Evolutionary conservation across 2,888 invertebrate genomes (phyloP), one percentile per base, ranked within the genome.

Genomic region (Nomada ferruginata): DNA sequence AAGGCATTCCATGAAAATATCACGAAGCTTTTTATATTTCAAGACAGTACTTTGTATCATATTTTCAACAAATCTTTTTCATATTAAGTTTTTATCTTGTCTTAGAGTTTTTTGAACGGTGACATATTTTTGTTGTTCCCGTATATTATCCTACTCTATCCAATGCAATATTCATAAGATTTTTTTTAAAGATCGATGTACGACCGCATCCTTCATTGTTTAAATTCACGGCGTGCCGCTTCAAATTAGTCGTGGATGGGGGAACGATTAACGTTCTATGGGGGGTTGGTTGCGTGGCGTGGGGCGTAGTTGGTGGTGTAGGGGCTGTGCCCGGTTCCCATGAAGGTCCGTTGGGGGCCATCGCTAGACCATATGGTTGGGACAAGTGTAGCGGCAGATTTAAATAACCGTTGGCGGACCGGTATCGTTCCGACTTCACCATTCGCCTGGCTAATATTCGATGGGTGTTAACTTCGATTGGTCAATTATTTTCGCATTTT

Each of bases 261-360:
- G 86, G 76, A 89, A 88, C 89, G 90, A 92, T 91, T 89, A 91
- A 89, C 89, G 90, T 89, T 85, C 85, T 82, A 87, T 64, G 79
- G 87, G 90, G 87, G 88, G 85, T 87, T 85, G 47, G 61, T 59
- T 50, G 44, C 65, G 52, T 76, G 69, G 83, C 65, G 83, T 79
- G 85, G 86, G 89, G 89, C 84, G 89, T 85, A 81, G 78, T 83
- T 83, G 88, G 87, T 89, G 89, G 87, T 77, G 76, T 68, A 82
- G 83, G 90, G 86, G 87, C 76, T 81, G 90, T 92, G 92, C 91
- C 89, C 91, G 90, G 91, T 94, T 94, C 93, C 93, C 93, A 93
- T 93, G 93, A 93, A 93, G 92, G 91, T 93, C 91, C 93, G 93
- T 93, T 93, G 93, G 93, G 93, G 93, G 93, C 90, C 89, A 90